Conservation (phyloP, 1,140 invertebrate genomes). For the Neodiprion pinetum region DNA sequence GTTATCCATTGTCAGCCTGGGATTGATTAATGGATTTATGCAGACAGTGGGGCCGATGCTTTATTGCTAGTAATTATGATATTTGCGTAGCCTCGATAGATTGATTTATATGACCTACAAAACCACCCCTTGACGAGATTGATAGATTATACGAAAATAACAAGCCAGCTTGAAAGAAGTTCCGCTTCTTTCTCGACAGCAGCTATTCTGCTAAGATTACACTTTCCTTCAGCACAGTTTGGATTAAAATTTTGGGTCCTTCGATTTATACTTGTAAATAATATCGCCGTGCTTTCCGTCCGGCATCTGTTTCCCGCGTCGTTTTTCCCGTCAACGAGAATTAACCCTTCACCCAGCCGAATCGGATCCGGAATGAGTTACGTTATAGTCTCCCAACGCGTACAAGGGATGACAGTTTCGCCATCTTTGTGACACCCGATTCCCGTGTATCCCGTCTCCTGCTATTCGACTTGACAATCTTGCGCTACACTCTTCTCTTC, state of each 20-base stretch:
- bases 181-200: neutral
- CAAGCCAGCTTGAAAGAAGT: neutral
- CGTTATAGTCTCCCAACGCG: neutral
- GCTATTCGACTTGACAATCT: neutral
- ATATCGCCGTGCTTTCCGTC: neutral
- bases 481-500: neutral
- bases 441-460: neutral
- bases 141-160: neutral
- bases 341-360: neutral
- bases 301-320: neutral
- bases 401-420: neutral
- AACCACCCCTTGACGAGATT: neutral
- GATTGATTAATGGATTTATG: neutral
- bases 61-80: slow-evolving; percentile 5
- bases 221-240: neutral
- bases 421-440: slow-evolving; percentile 2
- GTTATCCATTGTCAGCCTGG: neutral
- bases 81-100: slow-evolving; percentile 3
- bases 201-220: neutral
- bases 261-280: neutral
- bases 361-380: neutral
- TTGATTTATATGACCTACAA: neutral
- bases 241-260: neutral
- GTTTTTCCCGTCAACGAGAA: neutral
- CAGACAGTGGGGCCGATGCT: neutral